phyloP scores from a whole-genome alignment of 2,888 invertebrate species.

The Aquatica leii region DNA sequence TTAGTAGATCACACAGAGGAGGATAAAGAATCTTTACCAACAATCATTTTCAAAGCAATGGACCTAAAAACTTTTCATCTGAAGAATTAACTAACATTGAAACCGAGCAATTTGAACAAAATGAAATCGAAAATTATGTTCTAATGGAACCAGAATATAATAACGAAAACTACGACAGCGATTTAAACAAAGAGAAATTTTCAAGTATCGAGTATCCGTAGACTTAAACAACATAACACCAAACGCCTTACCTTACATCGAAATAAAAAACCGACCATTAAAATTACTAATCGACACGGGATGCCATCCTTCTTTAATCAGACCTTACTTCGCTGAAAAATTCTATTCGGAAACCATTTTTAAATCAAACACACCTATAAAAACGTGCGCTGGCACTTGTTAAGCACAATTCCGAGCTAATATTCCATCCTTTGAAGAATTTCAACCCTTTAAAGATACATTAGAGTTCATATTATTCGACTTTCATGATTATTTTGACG shows the following conservation, averaged over 20 bases:
- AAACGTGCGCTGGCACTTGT: slow-evolving; percentile 11
- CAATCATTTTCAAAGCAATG: too few relatives aligned
- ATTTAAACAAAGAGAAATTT: neutral
- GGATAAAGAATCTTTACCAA: too few relatives aligned
- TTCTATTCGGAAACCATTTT: slow-evolving; percentile 14
- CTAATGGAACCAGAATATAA: too few relatives aligned
- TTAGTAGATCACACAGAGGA: too few relatives aligned
- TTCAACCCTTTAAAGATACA: slow-evolving; percentile 10
- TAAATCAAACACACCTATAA: slow-evolving; percentile 14
- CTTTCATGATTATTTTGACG: slow-evolving; percentile 36
- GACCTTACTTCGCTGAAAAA: slow-evolving; percentile 18
- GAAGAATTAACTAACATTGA: too few relatives aligned
- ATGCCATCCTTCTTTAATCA: slow-evolving; percentile 15
- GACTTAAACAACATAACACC: slow-evolving; percentile 18
- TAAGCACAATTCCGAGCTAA: slow-evolving; percentile 19
- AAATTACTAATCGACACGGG: slow-evolving; percentile 24
- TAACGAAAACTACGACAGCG: slow-evolving; percentile 6
- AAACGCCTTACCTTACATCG: slow-evolving; percentile 17
- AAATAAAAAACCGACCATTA: slow-evolving; percentile 16
- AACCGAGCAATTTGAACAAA: too few relatives aligned
- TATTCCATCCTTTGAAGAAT: slow-evolving; percentile 29
- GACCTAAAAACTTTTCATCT: too few relatives aligned
- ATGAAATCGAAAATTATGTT: too few relatives aligned
- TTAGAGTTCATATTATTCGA: slow-evolving; percentile 26
- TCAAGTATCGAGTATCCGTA: neutral